phyloP scores from a whole-genome alignment of 2,797 vertebrate species.

The Loriculus beryllinus region DNA sequence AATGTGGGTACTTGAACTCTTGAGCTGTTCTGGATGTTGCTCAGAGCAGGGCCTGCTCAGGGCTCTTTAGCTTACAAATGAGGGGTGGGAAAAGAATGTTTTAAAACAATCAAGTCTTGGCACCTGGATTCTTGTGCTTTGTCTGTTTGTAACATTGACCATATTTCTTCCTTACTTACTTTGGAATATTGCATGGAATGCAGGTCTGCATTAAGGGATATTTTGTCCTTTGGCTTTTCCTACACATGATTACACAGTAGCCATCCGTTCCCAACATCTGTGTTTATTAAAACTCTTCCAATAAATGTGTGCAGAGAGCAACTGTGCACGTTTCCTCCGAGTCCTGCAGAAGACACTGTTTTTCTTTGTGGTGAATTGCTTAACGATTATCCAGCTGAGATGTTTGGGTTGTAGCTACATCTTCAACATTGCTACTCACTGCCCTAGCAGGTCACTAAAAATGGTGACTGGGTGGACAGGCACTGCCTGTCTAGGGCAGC shows the following conservation, averaged over 20 bases:
- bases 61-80: neutral
- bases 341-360: neutral
- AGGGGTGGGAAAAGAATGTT: neutral
- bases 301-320: conserved; percentile 48
- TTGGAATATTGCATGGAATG: conserved; percentile 18
- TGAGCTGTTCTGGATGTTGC: neutral
- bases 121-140: neutral
- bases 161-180: conserved; percentile 16
- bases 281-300: conserved; percentile 67
- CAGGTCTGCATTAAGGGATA: conserved; percentile 25
- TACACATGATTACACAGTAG: conserved; percentile 65
- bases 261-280: conserved; percentile 67
- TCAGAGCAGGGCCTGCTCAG: neutral
- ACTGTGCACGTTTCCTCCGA: neutral
- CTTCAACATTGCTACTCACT: neutral
- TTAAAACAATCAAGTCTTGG: neutral
- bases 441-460: neutral
- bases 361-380: neutral
- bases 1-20: neutral
- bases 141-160: neutral
- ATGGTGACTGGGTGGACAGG: neutral
- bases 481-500: neutral
- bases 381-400: neutral
- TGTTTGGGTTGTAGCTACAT: neutral
- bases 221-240: conserved; percentile 60